phyloP scores from a whole-genome alignment of 2,888 invertebrate species.

The Heliconius erato region DNA sequence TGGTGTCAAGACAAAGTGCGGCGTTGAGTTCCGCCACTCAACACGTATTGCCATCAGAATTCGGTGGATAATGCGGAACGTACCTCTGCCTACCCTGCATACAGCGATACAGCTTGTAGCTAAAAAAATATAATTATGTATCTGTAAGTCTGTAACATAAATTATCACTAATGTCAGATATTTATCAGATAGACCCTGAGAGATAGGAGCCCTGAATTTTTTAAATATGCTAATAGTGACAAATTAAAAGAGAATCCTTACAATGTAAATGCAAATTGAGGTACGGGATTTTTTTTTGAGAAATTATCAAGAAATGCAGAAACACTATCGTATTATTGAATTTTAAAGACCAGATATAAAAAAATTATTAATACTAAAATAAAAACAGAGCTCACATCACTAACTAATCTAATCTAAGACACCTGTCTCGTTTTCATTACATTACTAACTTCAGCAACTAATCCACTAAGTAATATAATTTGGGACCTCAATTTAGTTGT shows the following conservation, averaged over 20 bases:
- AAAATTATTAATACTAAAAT: background rate
- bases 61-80: no score
- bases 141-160: background rate
- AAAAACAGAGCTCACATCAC: background rate
- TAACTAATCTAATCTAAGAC: background rate
- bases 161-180: background rate
- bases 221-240: constrained; percentile 1
- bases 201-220: background rate
- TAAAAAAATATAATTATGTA: background rate
- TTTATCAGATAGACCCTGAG: background rate
- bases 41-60: no score
- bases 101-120: no score
- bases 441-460: background rate
- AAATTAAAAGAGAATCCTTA: background rate
- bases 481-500: background rate
- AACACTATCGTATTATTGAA: no score
- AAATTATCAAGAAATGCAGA: no score
- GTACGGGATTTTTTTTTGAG: background rate
- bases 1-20: no score
- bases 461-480: constrained; percentile 6
- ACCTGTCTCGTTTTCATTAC: constrained; percentile 1
- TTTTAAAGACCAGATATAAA: background rate
- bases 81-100: no score
- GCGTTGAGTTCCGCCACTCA: no score
- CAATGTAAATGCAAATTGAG: constrained; percentile 12